Evolutionary conservation across 64 coral and sea anemone genomes (phyloP).

Genomic region (Porites lutea): DNA sequence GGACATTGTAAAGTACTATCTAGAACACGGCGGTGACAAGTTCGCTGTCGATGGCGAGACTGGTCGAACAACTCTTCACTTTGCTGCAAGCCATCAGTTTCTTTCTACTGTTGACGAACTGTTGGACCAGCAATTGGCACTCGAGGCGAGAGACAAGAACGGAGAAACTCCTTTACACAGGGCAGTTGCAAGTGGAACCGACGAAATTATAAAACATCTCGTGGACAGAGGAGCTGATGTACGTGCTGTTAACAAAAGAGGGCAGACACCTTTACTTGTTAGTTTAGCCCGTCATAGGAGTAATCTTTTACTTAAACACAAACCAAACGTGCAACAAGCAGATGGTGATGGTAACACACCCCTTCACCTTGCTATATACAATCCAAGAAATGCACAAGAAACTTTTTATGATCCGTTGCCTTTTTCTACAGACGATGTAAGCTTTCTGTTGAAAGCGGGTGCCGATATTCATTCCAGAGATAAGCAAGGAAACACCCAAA

Average conservation of each 20-base stretch:
- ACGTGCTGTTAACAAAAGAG: constrained; percentile 28
- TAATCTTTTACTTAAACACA: constrained; percentile 15
- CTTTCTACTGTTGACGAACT: background rate
- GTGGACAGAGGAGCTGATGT: constrained; percentile 65
- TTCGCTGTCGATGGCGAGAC: background rate
- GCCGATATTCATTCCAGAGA: constrained; percentile 34
- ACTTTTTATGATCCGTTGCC: no score
- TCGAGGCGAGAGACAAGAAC: constrained; percentile 6
- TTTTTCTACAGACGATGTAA: background rate
- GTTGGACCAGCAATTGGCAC: background rate
- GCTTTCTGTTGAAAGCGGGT: constrained; percentile 1
- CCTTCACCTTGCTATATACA: background rate
- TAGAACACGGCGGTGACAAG: background rate
- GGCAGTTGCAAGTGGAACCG: background rate
- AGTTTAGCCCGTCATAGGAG: background rate
- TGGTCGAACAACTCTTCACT: background rate
- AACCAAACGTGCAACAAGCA: background rate
- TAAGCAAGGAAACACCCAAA: constrained; percentile 15
- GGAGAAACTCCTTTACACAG: constrained; percentile 47
- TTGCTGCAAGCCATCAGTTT: background rate
- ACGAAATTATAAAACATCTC: constrained; percentile 10
- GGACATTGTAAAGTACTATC: background rate
- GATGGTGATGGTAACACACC: constrained; percentile 14
- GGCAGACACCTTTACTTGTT: constrained; percentile 48
- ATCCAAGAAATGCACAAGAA: background rate